Base-by-base conservation (phyloP, 2,888 invertebrate genomes). In the Subacronicta megacephala region DNA sequence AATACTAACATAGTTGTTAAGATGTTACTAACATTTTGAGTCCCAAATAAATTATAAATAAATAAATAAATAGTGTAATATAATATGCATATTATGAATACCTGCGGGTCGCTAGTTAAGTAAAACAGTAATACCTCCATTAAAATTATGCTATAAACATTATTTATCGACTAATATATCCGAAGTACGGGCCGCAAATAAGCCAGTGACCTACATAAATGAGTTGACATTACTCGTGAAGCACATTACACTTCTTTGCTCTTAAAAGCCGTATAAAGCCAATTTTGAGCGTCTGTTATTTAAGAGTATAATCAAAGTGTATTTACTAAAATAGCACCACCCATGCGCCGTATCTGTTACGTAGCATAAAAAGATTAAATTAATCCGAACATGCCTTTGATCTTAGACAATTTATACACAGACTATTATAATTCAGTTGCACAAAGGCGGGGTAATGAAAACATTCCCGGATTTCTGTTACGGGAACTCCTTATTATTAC, bases 311-410 rank as follows among this genome's bases (percentile, higher is more conserved):
- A 41, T 45, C 57, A 47, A 60, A 56, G 53, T 47, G 53, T 66
- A 51, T 66, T 53, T 58, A 67, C 40, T 17, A 1, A 46, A 42
- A 43, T 37, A 65, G 61, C 36, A 52, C 38, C 41, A 63, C 43
- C 51, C 38, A 53, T 59, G 55, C 36, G 55, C 36, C 36, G 66
- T 70, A 62, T 66, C 62, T 69, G 57, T 46, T 61, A 2, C 16
- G 41, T 51, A 60, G 35, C 54, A 62, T 72, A 70, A 72, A 75
- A 79, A 75, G 67, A 69, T 75, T 64, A 75, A 71, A 64, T 60
- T 73, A 68, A 76, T 75, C 71, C 55, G 55, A 47, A 31, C 16
- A 37, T 4, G 44, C 23, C 72, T 81, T 80, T 82, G 82, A 82
- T 81, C 81, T 77, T 44, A 13, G 33, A 53, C 56, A 75, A 67